Evolutionary conservation across 2,888 invertebrate genomes (phyloP), one percentile per base, ranked within the genome.

Genomic region (Xiphydria camelus): DNA sequence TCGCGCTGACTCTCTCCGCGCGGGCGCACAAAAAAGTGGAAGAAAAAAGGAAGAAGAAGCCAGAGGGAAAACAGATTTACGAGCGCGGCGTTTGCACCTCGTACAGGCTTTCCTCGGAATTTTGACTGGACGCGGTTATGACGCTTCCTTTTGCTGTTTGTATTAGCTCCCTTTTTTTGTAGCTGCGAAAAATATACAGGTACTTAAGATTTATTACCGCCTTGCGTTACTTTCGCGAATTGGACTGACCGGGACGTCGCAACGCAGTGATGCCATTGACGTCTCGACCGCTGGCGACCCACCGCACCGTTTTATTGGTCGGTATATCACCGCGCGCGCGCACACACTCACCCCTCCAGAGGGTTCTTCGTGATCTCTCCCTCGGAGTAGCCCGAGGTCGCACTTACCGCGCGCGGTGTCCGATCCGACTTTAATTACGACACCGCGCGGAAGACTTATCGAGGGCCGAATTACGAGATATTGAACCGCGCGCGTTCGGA

Each of bases 241-340:
- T n/a, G n/a, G n/a, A n/a, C n/a, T n/a, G n/a, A n/a, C n/a, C n/a
- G n/a, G n/a, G n/a, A n/a, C n/a, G n/a, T n/a, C n/a, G n/a, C n/a
- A n/a, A n/a, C n/a, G n/a, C n/a, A n/a, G n/a, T n/a, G n/a, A 71
- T 70, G 64, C 63, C 61, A 62, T 53, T 57, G 62, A 62, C 66
- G 59, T 63, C 66, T 63, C 61, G 64, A 62, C 66, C 68, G 71
- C 70, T 67, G 68, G 66, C 64, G 62, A 63, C 23, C 65, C n/a
- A n/a, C n/a, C 55, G 58, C 60, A 65, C 69, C 67, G 63, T 65
- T 70, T 73, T 73, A 74, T 73, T 72, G 71, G 64, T 55, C 68
- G 61, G 70, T 70, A 68, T 59, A 68, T 71, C 66, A 70, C 64
- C 55, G 62, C 59, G 53, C 35, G 20, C 26, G 35, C 26, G n/a